A percentile compares a stretch with the other conserved stretches of the same genome.
phyloP scores from a whole-genome alignment of 2,888 invertebrate genomes.

The Drosophila bunnanda region DNA sequence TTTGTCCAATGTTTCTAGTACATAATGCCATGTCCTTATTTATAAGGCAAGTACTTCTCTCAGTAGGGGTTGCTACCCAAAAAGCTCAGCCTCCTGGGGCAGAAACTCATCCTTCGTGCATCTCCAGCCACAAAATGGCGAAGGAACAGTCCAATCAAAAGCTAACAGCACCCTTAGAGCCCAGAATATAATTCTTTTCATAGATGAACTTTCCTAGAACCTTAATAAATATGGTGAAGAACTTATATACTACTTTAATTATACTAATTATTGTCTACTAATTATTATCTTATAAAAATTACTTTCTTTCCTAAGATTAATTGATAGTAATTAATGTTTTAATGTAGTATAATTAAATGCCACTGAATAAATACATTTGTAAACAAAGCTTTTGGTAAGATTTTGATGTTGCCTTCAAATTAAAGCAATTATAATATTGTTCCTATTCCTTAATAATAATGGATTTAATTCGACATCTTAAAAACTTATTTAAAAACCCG shows the following conservation, averaged over 20 bases:
- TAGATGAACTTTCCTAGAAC: background rate
- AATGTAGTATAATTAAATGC: background rate
- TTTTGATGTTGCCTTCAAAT: background rate
- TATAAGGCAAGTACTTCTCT: background rate
- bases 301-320: too few relatives aligned
- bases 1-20: slow-evolving; percentile 10
- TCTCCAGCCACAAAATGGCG: slow-evolving; percentile 22
- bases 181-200: background rate
- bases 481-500: too few relatives aligned
- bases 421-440: too few relatives aligned
- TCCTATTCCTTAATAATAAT: too few relatives aligned
- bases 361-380: background rate
- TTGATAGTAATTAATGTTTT: too few relatives aligned
- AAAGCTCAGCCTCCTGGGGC: slow-evolving; percentile 5
- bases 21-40: background rate
- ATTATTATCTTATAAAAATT: too few relatives aligned
- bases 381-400: background rate
- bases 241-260: too few relatives aligned
- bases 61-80: background rate
- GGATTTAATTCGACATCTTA: too few relatives aligned
- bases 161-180: background rate
- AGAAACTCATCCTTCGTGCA: background rate
- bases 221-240: too few relatives aligned
- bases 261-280: too few relatives aligned
- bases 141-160: slow-evolving; percentile 2